Evolutionary conservation across 53 echinoderm and acorn worm species (phyloP).

Genomic region (Pentamera pediparva): DNA sequence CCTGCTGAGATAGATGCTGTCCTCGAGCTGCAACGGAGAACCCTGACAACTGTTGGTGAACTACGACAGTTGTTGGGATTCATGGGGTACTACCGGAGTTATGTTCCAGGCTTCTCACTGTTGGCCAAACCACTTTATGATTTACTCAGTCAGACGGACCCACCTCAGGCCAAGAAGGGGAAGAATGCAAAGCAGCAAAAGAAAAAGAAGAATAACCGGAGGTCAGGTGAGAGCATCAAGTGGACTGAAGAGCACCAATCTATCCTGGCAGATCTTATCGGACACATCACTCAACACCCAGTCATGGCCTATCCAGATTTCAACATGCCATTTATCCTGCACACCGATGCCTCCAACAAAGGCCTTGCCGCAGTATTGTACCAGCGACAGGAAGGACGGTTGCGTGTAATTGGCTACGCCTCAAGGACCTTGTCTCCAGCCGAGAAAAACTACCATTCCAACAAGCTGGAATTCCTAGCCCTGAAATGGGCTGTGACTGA

Average conservation of each 20-base stretch:
- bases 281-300: conserved; percentile 18
- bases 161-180: not conserved
- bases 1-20: conserved; percentile 36
- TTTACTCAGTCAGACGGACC: conserved; percentile 10
- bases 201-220: not conserved
- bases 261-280: conserved; percentile 13
- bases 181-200: not conserved
- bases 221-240: not conserved
- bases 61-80: conserved; percentile 37
- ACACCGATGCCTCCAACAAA: conserved; percentile 55
- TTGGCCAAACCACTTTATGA: conserved; percentile 43
- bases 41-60: conserved; percentile 42
- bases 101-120: conserved; percentile 22
- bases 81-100: not conserved
- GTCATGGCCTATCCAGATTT: conserved; percentile 58
- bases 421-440: conserved; percentile 43
- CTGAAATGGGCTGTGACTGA: conserved; percentile 22
- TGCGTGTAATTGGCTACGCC: conserved; percentile 45
- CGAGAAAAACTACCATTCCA: conserved; percentile 56
- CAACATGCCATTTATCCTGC: conserved; percentile 40
- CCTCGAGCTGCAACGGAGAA: conserved; percentile 16
- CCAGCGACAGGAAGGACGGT: conserved; percentile 45
- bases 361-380: conserved; percentile 61
- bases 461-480: conserved; percentile 43
- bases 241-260: conserved; percentile 14